Evolutionary conservation across 30 jellyfish, hydroid and myxozoan species (phyloP).

Genomic region (Hydractinia echinata): DNA sequence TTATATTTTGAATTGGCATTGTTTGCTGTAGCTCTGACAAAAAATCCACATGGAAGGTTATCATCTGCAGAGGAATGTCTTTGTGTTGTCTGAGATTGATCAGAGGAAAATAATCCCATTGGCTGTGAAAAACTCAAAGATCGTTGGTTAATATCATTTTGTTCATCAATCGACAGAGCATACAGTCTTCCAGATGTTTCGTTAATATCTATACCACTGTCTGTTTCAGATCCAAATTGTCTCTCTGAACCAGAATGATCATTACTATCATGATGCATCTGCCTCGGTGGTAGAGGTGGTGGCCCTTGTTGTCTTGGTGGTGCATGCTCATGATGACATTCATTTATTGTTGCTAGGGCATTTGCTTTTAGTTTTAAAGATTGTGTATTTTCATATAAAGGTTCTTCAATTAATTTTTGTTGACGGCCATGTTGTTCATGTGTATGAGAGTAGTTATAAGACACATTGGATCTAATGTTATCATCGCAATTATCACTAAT

Average conservation of each 20-base stretch:
- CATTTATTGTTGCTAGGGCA: constrained; percentile 16
- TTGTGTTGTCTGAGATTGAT: neutral
- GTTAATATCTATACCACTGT: constrained; percentile 45
- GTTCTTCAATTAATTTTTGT: neutral
- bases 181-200: constrained; percentile 32
- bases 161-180: constrained; percentile 39
- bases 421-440: neutral
- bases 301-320: constrained; percentile 1
- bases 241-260: constrained; percentile 1
- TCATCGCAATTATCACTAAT: constrained; percentile 3
- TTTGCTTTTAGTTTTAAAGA: neutral
- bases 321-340: constrained; percentile 7
- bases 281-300: constrained; percentile 45
- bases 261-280: constrained; percentile 11
- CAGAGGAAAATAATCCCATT: constrained; percentile 32
- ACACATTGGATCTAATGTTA: neutral
- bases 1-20: constrained; percentile 15
- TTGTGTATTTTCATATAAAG: constrained; percentile 19
- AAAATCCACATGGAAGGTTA: constrained; percentile 23
- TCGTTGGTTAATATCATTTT: neutral
- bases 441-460: neutral
- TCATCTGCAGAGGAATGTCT: constrained; percentile 16
- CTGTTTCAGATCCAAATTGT: constrained; percentile 35
- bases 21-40: neutral
- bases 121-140: constrained; percentile 31